phyloP scores from a whole-genome alignment of 2,797 vertebrate species.

The Selene dorsalis region DNA sequence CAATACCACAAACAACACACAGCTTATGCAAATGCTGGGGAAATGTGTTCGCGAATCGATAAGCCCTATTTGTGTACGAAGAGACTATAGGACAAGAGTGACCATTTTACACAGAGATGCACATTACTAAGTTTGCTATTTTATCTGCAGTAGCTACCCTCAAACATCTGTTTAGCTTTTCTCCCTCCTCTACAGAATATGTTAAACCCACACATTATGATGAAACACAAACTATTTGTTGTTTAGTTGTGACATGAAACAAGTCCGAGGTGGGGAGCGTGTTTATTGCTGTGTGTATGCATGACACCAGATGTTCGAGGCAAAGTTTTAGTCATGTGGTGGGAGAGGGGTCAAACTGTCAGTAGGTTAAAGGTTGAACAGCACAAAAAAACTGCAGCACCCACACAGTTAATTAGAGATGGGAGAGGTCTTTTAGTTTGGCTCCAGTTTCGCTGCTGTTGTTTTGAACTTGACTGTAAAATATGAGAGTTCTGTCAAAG shows the following conservation, averaged over 20 bases:
- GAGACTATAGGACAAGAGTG: slow-evolving; percentile 63
- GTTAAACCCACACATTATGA: slow-evolving; percentile 63
- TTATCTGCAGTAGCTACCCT: slow-evolving; percentile 58
- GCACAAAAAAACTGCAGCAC: slow-evolving; percentile 45
- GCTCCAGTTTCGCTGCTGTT: slow-evolving; percentile 15
- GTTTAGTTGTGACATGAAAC: slow-evolving; percentile 63
- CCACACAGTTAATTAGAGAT: slow-evolving; percentile 61
- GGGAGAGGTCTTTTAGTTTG: slow-evolving; percentile 20
- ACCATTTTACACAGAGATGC: slow-evolving; percentile 59
- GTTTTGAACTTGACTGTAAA: slow-evolving; percentile 37
- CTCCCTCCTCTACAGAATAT: slow-evolving; percentile 26
- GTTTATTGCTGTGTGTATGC: slow-evolving; percentile 25
- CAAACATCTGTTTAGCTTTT: slow-evolving; percentile 65
- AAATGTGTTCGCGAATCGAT: slow-evolving; percentile 77
- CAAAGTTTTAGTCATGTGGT: slow-evolving; percentile 66
- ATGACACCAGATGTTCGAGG: slow-evolving; percentile 71
- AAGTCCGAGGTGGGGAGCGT: slow-evolving; percentile 29
- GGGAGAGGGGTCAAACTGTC: slow-evolving; percentile 75
- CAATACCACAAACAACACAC: slow-evolving; percentile 70
- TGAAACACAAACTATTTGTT: slow-evolving; percentile 68
- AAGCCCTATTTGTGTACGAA: slow-evolving; percentile 73
- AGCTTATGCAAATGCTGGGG: slow-evolving; percentile 78
- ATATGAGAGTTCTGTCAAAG: slow-evolving; percentile 29
- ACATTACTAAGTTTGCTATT: slow-evolving; percentile 52
- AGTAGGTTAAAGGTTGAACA: slow-evolving; percentile 72